A percentile compares a stretch with the other conserved stretches of the same genome.
Conservation (phyloP, 2,113 vertebrate species). For the Nymphicus hollandicus region DNA sequence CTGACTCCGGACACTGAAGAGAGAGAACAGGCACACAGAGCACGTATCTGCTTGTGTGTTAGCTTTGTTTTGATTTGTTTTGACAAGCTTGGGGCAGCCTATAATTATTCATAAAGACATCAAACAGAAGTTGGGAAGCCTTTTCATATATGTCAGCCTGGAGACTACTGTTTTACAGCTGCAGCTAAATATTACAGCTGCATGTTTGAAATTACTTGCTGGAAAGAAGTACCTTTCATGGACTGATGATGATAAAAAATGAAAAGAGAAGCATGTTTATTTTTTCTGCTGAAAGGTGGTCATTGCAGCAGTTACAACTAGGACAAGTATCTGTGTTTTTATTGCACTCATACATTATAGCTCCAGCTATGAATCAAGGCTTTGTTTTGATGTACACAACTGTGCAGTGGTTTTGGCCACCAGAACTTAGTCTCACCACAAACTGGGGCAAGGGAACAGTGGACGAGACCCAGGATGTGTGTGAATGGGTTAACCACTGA, state of each 20-base stretch:
- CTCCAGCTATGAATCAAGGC: not conserved
- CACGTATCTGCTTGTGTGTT: not conserved
- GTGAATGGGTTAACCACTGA: not conserved
- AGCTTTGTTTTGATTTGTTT: not conserved
- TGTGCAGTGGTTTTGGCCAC: not conserved
- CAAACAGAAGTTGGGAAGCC: not conserved
- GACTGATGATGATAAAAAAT: not conserved
- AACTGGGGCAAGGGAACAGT: not conserved
- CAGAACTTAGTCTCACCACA: not conserved
- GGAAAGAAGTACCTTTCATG: not conserved
- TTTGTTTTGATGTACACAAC: not conserved
- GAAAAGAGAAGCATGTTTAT: not conserved
- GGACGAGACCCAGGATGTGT: fast-evolving
- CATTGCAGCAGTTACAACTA: not conserved
- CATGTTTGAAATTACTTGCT: not conserved
- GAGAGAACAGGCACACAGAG: not conserved
- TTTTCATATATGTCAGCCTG: not conserved
- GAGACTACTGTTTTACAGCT: not conserved
- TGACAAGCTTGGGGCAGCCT: not conserved
- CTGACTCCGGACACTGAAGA: not conserved
- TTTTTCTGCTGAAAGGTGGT: not conserved
- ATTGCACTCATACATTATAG: not conserved
- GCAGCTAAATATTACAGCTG: not conserved
- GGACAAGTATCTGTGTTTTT: not conserved
- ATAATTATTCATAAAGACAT: not conserved